Evolutionary conservation across 1,140 invertebrate species (phyloP), one percentile per base, ranked within the genome.

Genomic region (Limonius californicus): DNA sequence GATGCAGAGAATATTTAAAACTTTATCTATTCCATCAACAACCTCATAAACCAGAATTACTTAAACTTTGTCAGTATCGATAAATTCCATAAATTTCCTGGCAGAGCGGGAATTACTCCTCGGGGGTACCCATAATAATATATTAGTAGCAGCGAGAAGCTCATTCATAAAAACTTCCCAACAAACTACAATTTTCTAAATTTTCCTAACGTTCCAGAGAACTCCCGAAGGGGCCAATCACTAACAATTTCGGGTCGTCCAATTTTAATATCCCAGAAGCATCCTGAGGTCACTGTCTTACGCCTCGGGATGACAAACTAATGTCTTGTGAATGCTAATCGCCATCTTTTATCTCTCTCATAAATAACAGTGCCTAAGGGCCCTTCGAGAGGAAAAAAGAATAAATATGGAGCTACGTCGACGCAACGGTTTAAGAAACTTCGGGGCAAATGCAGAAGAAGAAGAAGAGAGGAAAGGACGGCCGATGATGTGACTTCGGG

Each of bases 261-360:
- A 50, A 18, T 19, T 50, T 50, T 50, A 50, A 21, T 50, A 21
- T 18, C 45, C 45, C 45, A 50, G 45, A 50, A 50, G 45, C 45
- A 50, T 50, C n/a, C 45, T 7, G 6, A 19, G 45, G 16, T 50
- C 20, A 21, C 16, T 21, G 20, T 50, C 45, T 50, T 50, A 14
- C 45, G 45, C 45, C 45, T 18, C 16, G 14, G 45, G 45, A 18
- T 50, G 45, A 50, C 45, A 50, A 50, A 50, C 16, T 50, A 19
- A 50, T 50, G 45, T 50, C 35, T 50, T 50, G 16, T 50, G 45
- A 50, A 50, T 50, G 45, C 16, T 50, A 50, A 50, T 50, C 45
- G 45, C 20, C 16, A 50, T 50, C 45, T 19, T 21, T 50, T 39
- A 50, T 19, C 16, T 50, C 45, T 50, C 45, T 50, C 45, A 50